These are phyloP conservation scores for Epinotia bilunana DNA, from an alignment of 2,888 invertebrate genomes.

Conservation along the genomic window DNA sequence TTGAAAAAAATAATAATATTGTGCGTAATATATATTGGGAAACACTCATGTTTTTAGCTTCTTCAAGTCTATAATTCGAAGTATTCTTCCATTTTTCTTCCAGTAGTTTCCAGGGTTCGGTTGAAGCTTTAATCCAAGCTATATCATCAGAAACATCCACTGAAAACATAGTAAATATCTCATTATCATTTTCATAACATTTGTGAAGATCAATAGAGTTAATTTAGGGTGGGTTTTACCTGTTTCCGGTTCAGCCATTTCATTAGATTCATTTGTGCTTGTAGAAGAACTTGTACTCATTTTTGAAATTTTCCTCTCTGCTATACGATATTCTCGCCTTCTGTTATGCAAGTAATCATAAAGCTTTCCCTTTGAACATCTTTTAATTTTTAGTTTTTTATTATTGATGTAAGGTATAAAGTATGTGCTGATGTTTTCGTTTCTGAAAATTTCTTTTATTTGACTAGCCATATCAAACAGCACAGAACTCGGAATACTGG, in stretches of 20 bases:
- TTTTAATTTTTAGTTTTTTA: slow-evolving; percentile 14
- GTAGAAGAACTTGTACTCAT: neutral
- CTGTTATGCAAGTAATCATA: neutral
- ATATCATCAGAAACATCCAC: slow-evolving; percentile 8
- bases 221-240: no score
- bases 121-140: slow-evolving; percentile 5
- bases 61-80: neutral
- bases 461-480: slow-evolving; percentile 6
- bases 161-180: slow-evolving; percentile 1
- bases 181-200: neutral
- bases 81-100: slow-evolving; percentile 3
- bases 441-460: slow-evolving; percentile 12
- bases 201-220: no score
- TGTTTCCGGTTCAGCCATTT: no score
- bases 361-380: slow-evolving; percentile 6
- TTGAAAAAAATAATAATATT: no score
- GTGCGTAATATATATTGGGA: neutral
- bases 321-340: slow-evolving; percentile 11
- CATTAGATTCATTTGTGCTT: neutral
- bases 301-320: slow-evolving; percentile 7
- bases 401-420: slow-evolving; percentile 12
- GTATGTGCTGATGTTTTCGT: slow-evolving; percentile 8
- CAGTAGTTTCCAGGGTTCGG: slow-evolving; percentile 11
- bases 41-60: slow-evolving; percentile 4
- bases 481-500: neutral